These are phyloP conservation scores for Serripes groenlandicus DNA, from an alignment of 2,888 invertebrate species.

Conservation along the genomic window DNA sequence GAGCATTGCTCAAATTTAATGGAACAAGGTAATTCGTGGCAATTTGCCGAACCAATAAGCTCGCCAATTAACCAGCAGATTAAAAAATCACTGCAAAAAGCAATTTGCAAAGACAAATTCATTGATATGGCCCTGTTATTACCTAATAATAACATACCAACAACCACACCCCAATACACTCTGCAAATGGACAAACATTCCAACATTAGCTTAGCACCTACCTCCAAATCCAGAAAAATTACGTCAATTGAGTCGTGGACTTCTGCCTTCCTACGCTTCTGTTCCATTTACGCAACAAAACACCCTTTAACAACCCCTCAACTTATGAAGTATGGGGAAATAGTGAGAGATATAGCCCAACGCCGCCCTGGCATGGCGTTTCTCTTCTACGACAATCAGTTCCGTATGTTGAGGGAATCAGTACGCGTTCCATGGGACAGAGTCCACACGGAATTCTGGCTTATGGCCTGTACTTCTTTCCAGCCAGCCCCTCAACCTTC, in stretches of 20 bases:
- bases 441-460: neutral
- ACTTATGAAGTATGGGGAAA: constrained; percentile 4
- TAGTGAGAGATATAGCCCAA: neutral
- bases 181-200: no score
- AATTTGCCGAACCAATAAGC: neutral
- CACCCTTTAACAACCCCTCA: neutral
- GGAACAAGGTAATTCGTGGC: neutral
- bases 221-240: no score
- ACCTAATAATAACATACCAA: no score
- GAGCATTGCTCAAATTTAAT: neutral
- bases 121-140: neutral
- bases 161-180: no score
- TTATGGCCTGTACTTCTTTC: constrained; percentile 37
- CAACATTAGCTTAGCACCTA: no score
- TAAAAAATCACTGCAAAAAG: neutral
- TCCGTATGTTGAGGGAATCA: neutral
- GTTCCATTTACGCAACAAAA: neutral
- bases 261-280: neutral
- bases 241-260: neutral
- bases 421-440: neutral
- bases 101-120: neutral
- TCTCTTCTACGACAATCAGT: neutral
- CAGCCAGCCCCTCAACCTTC: neutral
- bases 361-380: neutral
- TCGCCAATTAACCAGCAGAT: neutral